phyloP scores from a whole-genome alignment of 35 echinoderm and acorn worm genomes.

The Acanthaster planci region DNA sequence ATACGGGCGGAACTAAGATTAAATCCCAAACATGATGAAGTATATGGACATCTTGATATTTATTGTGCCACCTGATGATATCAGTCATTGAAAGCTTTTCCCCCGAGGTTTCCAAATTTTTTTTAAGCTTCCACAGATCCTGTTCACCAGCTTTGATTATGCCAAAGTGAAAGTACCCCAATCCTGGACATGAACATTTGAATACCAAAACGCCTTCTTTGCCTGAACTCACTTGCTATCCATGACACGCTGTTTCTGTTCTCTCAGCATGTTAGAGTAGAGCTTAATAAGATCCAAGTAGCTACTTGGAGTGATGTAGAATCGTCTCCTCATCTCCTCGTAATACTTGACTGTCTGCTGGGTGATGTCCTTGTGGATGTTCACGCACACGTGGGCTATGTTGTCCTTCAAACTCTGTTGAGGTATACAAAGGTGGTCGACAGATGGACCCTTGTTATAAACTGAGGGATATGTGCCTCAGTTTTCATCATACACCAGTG shows the following conservation, averaged over 20 bases:
- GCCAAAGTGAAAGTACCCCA: too few relatives aligned
- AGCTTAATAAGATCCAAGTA: slow-evolving; percentile 96
- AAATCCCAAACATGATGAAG: too few relatives aligned
- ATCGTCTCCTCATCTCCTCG: slow-evolving; percentile 88
- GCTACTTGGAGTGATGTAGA: slow-evolving; percentile 95
- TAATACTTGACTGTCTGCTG: slow-evolving; percentile 77
- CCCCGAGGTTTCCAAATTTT: too few relatives aligned
- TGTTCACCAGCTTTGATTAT: too few relatives aligned
- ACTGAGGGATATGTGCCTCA: background rate
- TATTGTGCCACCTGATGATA: too few relatives aligned
- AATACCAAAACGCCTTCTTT: too few relatives aligned
- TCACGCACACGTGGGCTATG: slow-evolving; percentile 91
- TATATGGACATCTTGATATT: too few relatives aligned
- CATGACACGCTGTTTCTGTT: slow-evolving; percentile 89
- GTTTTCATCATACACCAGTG: background rate
- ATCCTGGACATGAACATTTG: too few relatives aligned
- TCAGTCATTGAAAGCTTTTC: too few relatives aligned
- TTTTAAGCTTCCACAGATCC: too few relatives aligned
- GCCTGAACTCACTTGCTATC: slow-evolving; percentile 88
- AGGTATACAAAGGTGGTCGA: background rate
- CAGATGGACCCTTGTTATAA: background rate
- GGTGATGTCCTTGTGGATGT: slow-evolving; percentile 85
- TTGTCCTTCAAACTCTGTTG: slow-evolving; percentile 77
- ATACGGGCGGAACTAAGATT: too few relatives aligned
- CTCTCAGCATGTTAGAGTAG: slow-evolving; percentile 91